These are phyloP conservation scores for Mongoloraphidia duomilia DNA, from an alignment of 2,888 invertebrate species.

Conservation along the genomic window DNA sequence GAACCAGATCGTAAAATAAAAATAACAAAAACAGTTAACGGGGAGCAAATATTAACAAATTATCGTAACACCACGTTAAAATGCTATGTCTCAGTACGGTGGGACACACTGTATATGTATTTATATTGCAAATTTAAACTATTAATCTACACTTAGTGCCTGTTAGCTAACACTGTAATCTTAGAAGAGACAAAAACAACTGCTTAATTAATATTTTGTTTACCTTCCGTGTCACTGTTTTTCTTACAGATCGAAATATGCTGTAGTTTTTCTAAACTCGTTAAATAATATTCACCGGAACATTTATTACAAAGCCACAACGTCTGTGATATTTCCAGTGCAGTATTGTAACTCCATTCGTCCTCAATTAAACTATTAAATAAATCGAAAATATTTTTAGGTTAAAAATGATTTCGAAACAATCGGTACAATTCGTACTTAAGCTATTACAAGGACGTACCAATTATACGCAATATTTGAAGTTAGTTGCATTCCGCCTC, in stretches of 20 bases:
- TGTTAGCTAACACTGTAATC: too few species aligned
- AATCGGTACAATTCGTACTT: background rate
- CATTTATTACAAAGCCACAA: slow-evolving; percentile 66
- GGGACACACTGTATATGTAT: too few species aligned
- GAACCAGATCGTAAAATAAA: too few species aligned
- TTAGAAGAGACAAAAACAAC: too few species aligned
- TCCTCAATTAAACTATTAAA: slow-evolving; percentile 45
- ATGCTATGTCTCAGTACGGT: too few species aligned
- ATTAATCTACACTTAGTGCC: too few species aligned
- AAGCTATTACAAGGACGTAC: slow-evolving; percentile 27
- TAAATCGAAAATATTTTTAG: slow-evolving; percentile 8
- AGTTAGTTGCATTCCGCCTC: slow-evolving; percentile 69
- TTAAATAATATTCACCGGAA: slow-evolving; percentile 40
- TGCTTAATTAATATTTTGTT: background rate
- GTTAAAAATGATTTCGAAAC: slow-evolving; percentile 5
- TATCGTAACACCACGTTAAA: too few species aligned
- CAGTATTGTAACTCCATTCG: slow-evolving; percentile 49
- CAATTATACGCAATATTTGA: slow-evolving; percentile 70
- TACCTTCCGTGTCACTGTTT: background rate
- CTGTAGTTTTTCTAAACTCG: slow-evolving; percentile 55
- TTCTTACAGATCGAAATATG: slow-evolving; percentile 45
- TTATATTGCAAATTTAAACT: too few species aligned
- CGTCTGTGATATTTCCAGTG: slow-evolving; percentile 41
- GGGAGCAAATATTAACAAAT: too few species aligned
- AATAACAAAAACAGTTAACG: too few species aligned